Percentiles rank a stretch among this genome's conserved stretches.
phyloP scores from a whole-genome alignment of 2,888 invertebrate species.

The Deilephila porcellus region DNA sequence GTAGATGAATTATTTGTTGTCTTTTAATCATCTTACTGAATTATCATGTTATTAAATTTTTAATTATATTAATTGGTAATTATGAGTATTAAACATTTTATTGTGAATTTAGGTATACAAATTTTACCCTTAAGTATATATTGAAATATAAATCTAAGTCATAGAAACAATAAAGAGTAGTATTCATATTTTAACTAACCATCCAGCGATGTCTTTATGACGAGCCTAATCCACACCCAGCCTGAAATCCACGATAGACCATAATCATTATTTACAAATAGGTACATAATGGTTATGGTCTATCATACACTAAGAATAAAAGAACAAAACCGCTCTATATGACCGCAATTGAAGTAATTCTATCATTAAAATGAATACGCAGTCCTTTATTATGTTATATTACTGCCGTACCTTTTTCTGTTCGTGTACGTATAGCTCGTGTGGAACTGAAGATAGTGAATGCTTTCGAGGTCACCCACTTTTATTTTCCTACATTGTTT shows the following conservation, averaged over 20 bases:
- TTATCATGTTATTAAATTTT: slow-evolving; percentile 77
- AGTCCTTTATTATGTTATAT: neutral
- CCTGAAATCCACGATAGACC: neutral
- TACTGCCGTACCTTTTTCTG: slow-evolving; percentile 4
- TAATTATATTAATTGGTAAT: slow-evolving; percentile 74
- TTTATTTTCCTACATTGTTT: slow-evolving; percentile 45
- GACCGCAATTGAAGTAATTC: slow-evolving; percentile 11
- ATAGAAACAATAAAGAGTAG: neutral
- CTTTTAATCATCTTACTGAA: slow-evolving; percentile 69
- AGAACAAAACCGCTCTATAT: neutral
- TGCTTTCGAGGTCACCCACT: slow-evolving; percentile 54
- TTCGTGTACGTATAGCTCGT: slow-evolving; percentile 29
- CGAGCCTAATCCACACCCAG: neutral
- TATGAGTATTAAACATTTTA: slow-evolving; percentile 26
- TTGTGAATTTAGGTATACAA: slow-evolving; percentile 18
- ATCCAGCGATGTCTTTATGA: neutral
- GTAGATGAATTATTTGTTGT: slow-evolving; percentile 84
- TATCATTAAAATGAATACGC: neutral
- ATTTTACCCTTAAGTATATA: slow-evolving; percentile 9
- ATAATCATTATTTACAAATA: neutral
- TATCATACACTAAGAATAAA: neutral
- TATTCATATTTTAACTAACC: neutral
- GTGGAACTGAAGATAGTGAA: slow-evolving; percentile 45
- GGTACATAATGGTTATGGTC: too few relatives aligned
- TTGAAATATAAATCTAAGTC: slow-evolving; percentile 8